These are phyloP conservation scores for Empidonax alnorum DNA, from an alignment of 2,113 vertebrate species.

Conservation along the genomic window DNA sequence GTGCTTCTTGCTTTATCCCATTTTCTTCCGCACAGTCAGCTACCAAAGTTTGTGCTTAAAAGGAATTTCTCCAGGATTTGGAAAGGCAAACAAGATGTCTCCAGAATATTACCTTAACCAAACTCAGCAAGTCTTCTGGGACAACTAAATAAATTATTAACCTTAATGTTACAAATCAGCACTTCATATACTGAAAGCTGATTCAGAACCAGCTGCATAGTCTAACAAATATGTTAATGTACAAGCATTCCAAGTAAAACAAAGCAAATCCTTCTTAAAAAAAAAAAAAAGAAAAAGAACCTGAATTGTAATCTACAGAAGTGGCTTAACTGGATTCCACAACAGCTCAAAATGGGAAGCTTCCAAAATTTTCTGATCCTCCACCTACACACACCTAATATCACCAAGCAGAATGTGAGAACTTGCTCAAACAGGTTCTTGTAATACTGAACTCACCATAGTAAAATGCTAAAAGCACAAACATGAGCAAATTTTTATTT, in stretches of 20 bases:
- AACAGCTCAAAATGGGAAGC: background rate
- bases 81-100: background rate
- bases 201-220: rapidly evolving
- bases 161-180: background rate
- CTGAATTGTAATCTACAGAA: background rate
- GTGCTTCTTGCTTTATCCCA: background rate
- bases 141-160: background rate
- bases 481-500: background rate
- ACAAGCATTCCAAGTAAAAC: background rate
- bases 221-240: background rate
- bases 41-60: background rate
- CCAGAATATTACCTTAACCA: background rate
- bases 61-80: background rate
- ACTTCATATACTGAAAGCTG: background rate
- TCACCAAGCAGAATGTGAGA: background rate
- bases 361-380: background rate
- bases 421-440: background rate
- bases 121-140: background rate
- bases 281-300: background rate
- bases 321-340: background rate
- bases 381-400: background rate
- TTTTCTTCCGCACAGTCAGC: background rate
- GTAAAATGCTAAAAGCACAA: background rate
- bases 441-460: background rate
- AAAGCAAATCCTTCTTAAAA: background rate